Conservation (phyloP, 2,888 invertebrate species). For the Thymelicus lineola region DNA sequence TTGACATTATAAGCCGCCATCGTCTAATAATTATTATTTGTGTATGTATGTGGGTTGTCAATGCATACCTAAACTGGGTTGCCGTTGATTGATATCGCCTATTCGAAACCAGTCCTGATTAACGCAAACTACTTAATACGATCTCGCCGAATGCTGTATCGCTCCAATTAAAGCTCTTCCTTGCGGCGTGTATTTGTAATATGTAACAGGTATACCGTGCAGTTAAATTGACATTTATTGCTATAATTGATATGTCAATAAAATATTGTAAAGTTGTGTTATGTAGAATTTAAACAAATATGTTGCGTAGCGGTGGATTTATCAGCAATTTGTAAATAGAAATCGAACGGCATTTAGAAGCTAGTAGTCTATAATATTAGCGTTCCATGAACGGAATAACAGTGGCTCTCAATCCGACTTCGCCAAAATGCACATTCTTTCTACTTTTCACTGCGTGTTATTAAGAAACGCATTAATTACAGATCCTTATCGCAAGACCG, state of each 20-base stretch:
- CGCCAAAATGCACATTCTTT: no score
- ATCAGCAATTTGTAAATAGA: neutral
- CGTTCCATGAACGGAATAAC: no score
- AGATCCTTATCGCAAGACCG: no score
- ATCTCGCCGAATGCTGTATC: conserved; percentile 63
- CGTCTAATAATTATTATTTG: conserved; percentile 79
- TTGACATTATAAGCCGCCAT: conserved; percentile 76
- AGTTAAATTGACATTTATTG: conserved; percentile 27
- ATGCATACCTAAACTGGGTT: conserved; percentile 66
- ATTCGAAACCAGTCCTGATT: conserved; percentile 66
- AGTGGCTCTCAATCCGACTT: no score
- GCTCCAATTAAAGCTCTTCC: conserved; percentile 72
- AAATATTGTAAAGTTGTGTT: conserved; percentile 13
- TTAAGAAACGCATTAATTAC: no score
- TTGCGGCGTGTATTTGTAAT: conserved; percentile 44
- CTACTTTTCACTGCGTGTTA: no score
- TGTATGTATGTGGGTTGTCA: conserved; percentile 77
- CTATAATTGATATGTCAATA: conserved; percentile 28
- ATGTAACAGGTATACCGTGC: conserved; percentile 8
- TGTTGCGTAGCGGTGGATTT: neutral
- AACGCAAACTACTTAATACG: conserved; percentile 69
- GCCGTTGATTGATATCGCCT: conserved; percentile 62
- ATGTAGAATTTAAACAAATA: neutral
- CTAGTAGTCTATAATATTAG: no score
- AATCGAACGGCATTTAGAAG: neutral